Evolutionary conservation across 2,888 invertebrate genomes (phyloP).

Genomic region (Oxycera nigricornis): DNA sequence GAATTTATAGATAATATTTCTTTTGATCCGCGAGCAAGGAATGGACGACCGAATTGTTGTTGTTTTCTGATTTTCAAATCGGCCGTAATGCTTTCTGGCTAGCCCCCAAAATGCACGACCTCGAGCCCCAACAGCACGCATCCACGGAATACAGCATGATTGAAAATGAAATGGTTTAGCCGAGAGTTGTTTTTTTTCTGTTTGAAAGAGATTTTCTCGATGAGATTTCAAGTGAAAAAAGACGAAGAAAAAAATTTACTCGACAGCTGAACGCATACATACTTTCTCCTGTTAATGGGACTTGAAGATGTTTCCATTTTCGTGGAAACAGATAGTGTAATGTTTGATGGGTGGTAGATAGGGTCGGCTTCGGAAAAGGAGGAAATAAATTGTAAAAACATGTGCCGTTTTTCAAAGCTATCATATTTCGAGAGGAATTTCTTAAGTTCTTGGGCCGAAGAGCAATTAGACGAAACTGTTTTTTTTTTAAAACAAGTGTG

Average conservation of each 20-base stretch:
- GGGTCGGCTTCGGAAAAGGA: neutral
- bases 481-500: too few relatives aligned
- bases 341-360: too few relatives aligned
- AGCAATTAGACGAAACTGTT: too few relatives aligned
- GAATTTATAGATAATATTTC: conserved; percentile 30
- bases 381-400: neutral
- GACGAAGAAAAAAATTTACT: neutral
- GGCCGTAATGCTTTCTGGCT: conserved; percentile 10
- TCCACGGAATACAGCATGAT: neutral
- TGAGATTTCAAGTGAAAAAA: neutral
- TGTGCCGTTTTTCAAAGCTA: neutral
- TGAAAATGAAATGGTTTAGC: neutral
- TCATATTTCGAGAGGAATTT: neutral
- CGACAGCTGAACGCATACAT: neutral
- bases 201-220: neutral
- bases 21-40: neutral
- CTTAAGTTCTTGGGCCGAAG: too few relatives aligned
- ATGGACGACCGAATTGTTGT: neutral
- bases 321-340: neutral
- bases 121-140: neutral
- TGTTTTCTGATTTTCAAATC: neutral
- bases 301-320: neutral
- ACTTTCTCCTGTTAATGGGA: neutral
- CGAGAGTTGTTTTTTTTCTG: neutral
- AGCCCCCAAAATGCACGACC: neutral